Percentiles rank a stretch among this genome's conserved stretches.
Evolutionary conservation across 2,888 invertebrate genomes (phyloP).

Genomic region (Leptopilina syphax): DNA sequence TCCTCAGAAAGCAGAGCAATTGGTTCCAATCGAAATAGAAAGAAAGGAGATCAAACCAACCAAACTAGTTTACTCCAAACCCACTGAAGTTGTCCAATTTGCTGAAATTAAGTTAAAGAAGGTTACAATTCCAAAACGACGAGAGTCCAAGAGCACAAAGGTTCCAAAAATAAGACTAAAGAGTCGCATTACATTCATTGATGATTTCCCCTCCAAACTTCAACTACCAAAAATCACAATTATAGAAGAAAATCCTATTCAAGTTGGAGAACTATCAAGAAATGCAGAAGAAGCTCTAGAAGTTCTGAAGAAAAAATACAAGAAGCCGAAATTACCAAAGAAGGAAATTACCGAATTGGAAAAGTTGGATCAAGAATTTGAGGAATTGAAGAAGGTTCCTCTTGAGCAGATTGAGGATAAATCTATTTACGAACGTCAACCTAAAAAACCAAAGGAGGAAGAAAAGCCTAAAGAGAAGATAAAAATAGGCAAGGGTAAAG

Average conservation of each 20-base stretch:
- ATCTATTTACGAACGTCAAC: slow-evolving; percentile 69
- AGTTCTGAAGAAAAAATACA: slow-evolving; percentile 79
- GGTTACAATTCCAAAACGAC: slow-evolving; percentile 55
- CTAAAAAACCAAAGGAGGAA: slow-evolving; percentile 69
- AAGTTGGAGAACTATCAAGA: slow-evolving; percentile 84
- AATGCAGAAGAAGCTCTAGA: slow-evolving; percentile 85
- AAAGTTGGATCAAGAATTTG: slow-evolving; percentile 79
- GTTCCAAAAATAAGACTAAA: slow-evolving; percentile 73
- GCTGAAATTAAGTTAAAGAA: slow-evolving; percentile 60
- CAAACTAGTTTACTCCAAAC: slow-evolving; percentile 57
- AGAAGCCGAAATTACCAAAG: slow-evolving; percentile 73
- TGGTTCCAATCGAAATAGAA: slow-evolving; percentile 13
- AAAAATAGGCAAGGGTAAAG: slow-evolving; percentile 71
- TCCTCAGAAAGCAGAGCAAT: slow-evolving; percentile 59
- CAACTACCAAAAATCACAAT: slow-evolving; percentile 78
- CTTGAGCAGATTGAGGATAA: slow-evolving; percentile 73
- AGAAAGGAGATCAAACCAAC: slow-evolving; percentile 33
- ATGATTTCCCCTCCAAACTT: slow-evolving; percentile 82
- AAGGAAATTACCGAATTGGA: slow-evolving; percentile 80
- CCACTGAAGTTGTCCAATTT: slow-evolving; percentile 47
- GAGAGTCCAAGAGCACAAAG: slow-evolving; percentile 2
- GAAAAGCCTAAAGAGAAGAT: slow-evolving; percentile 67
- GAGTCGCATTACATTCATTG: slow-evolving; percentile 82
- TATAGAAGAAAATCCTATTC: slow-evolving; percentile 79
- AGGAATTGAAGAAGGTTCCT: slow-evolving; percentile 73